Evolutionary conservation across 2,888 invertebrate genomes (phyloP), one percentile per base, ranked within the genome.

Genomic region (Drosophila borborema): DNA sequence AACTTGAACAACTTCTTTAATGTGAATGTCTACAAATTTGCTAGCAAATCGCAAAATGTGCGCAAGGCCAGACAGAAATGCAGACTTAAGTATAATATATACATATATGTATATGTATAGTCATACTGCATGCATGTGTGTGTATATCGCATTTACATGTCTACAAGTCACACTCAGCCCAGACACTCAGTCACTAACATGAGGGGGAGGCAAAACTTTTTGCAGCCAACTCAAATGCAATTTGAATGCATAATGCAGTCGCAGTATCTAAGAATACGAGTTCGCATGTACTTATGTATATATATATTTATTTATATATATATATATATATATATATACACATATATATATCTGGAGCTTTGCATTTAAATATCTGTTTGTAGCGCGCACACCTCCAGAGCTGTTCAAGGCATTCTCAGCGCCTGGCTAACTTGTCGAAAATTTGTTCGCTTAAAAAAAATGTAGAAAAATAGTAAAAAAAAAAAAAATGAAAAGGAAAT

Each of bases 351-450:
- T 58, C 41, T 36, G 40, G 28, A 43, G 49, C 31, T 58, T 31
- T 58, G 40, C 64, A 62, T 46, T 61, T 73, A 49, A 53, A 66
- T 67, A 61, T 65, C 61, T 75, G 53, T 60, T 61, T 69, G 72
- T 64, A 73, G 66, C 67, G 49, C 46, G 58, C 72, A 80, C 76
- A 62, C 72, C 63, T 72, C 77, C 65, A 40, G 62, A 69, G 64
- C 49, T 68, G 84, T 76, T 81, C 55, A 59, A 80, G 84, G 72
- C 78, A 75, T 75, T 75, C 67, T 72, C 61, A 74, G 63, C 45
- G 67, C 66, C 74, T 64, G 76, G 74, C 76, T 75, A 86, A 86
- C 86, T 89, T 86, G 89, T 86, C 86, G 75, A 89, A 86, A 86
- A 86, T 86, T 86, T 86, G 86, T 86, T 61, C 74, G 59, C 56